Evolutionary conservation across 1,140 invertebrate genomes (phyloP), one percentile per base, ranked within the genome.

Genomic region (Drosophila bifasciata): DNA sequence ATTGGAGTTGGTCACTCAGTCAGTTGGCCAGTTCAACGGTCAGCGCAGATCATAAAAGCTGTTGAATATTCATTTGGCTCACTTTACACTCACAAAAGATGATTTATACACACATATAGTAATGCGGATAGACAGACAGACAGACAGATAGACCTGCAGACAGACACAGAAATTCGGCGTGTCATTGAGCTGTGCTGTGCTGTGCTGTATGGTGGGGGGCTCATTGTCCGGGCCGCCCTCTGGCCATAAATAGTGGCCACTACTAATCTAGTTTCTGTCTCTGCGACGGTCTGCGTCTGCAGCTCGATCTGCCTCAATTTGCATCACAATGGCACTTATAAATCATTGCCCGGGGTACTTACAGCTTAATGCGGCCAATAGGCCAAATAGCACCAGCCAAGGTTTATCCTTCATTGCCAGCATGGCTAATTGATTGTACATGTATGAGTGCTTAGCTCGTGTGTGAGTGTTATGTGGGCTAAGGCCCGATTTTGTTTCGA

Each of bases 281-380:
- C 28, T 39, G 13, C 32, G 32, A 9, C 32, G 32, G 44, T 32
- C 23, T 28, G 44, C 17, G 36, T 28, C n/a, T 55, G 40, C 48
- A 17, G 58, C 59, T 43, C 17, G 48, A 8, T 49, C 8, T 53
- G 41, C 23, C 36, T 62, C 40, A 43, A 84, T 85, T 85, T 86
- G 81, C 81, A 85, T 85, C 69, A 86, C 73, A 86, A 86, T 83
- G 56, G 55, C 62, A 55, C 58, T 75, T 66, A 81, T 85, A 84
- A 85, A 85, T 84, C 67, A 85, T 53, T 23, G 75, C 69, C 73
- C 69, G 69, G 62, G 78, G 66, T 89, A 89, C 85, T 89, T 89
- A 89, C 85, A 89, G 57, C 85, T 81, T 67, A 89, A 81, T 77
- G 83, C 83, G 81, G 81, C 81, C 77, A 85, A 81, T 77, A 85